Base-by-base conservation (phyloP, 2,797 vertebrate species). In the Meriones psammophilus region DNA sequence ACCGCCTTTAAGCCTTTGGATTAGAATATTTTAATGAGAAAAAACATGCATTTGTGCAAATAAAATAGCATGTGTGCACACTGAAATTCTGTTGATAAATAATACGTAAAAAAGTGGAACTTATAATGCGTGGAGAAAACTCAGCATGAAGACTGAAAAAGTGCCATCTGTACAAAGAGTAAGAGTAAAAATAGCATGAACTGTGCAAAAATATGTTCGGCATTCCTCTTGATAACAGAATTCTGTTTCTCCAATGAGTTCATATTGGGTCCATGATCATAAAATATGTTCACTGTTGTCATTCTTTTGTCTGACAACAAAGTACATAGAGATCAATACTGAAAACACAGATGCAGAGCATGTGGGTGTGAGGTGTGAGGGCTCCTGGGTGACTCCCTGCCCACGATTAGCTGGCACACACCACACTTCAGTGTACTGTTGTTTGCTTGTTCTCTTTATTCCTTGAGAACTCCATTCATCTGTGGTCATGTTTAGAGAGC, bases 401-500 rank as follows among this genome's bases (percentile, higher is more conserved):
- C 2, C 14, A 2, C 1, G 2, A 18, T 89, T 9, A 17, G 8
- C 12, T 42, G 13, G 50, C 8, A 17, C 15, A 42, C 5, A 24
- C 64, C 30, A 28, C 30, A 24, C 3, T 12, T 42, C 33, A 36
- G 33, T 36, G 33, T 20, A 50, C 0, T 36, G 20, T 33, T 56
- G 2, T 77, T 54, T 54, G 50, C 24, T 17, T 46, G 3, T 24
- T 42, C 24, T 79, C 22, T 56, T 78, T 78, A 56, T 10, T 56
- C 50, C 20, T 77, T 77, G 76, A 80, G 54, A 80, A 58, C 36
- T 13, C 36, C 2, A 80, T 28, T 24, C 0, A 3, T 50, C 3
- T 0, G 15, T 5, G 15, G 0, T 28, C 28, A 10, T 7, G 5
- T 4, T 5, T 3, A 7, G n/a, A 50, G 56, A 14, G 9, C 1